Evolutionary conservation across 1,140 invertebrate species (phyloP), one percentile per base, ranked within the genome.

Genomic region (Zaprionus gabonicus): DNA sequence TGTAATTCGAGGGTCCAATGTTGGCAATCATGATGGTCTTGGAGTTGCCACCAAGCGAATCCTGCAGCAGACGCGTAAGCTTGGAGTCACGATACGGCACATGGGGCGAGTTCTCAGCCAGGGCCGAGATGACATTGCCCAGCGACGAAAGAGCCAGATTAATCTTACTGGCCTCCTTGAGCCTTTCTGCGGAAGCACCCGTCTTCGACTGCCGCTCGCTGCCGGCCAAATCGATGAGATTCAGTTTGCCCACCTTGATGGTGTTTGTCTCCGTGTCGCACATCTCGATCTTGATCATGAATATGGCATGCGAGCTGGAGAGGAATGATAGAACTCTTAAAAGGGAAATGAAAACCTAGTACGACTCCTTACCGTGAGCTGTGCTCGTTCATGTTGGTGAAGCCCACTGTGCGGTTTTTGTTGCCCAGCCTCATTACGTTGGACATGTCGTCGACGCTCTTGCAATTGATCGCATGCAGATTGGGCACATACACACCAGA

Each of bases 341-440:
- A 10, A 9, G 9, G 31, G 9, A 28, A 34, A 25, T 51, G 23
- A 1, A 51, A n/a, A 9, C 1, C 4, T 1, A 2, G 0, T 3
- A 62, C 1, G 9, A 34, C 31, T 34, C 3, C 78, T 64, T 46
- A 91, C 87, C 87, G 78, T 12, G 98, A 99, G 92, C 98, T 99
- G 93, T 99, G 98, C 92, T 99, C 98, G 93, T 99, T 99, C 99
- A 99, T 99, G 93, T 99, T 99, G 10, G 99, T 99, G 36, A 98
- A 96, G 15, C 97, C 98, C 53, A 98, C 96, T 1, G 97, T 97
- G 73, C 98, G 95, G 93, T 98, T 97, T 80, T 96, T 94, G 93
- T 98, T 98, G 17, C 98, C 98, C n/a, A 95, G 94, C 75, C 95
- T 95, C 97, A 99, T 98, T 3, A 98, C 95, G 70, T 96, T 95